Base-by-base conservation (phyloP, 2,113 vertebrate species). In the Xenopus laevis region DNA sequence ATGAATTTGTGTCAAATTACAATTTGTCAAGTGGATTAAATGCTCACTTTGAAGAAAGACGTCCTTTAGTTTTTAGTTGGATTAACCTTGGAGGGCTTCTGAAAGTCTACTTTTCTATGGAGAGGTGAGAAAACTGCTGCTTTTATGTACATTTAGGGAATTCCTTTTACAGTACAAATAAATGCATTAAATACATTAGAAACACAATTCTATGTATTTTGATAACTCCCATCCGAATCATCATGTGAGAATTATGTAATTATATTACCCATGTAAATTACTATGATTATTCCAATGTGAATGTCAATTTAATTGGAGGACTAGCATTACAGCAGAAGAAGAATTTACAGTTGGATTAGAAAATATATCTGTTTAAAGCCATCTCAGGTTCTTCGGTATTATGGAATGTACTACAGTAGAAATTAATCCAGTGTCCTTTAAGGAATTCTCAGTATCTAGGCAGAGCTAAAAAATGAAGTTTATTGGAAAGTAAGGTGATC, bases 21-120 rank as follows among this genome's bases (percentile, higher is more conserved):
- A 76, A 64, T 76, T 76, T 76, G 74, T 76, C 74, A 76, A 76
- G 74, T 76, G 74, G 74, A 76, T 69, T 76, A 76, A 76, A 76
- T 69, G 74, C 74, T 76, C 67, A 69, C 66, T 68, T 76, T 62
- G 66, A 76, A 76, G 74, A 70, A 57, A 62, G 60, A 12, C 47
- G 21, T 64, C 74, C 66, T 68, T 75, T 75, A 68, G 73, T 68
- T 68, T 74, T 68, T 52, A 63, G 45, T 69, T 70, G 74, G 74
- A 63, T 76, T 76, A 76, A 68, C 74, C 74, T 70, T 69, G 60
- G 9, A 62, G 33, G 45, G 74, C n/a, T 67, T 23, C 15, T 15
- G 5, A 50, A 67, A 67, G 45, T 67, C 12, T 72, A 72, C 27
- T 16, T 27, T 72, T 50, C 47, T 52, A 62, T 21, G 21, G 10